These are phyloP conservation scores for Spea hammondii DNA, from an alignment of 2,797 vertebrate genomes.

Conservation along the genomic window DNA sequence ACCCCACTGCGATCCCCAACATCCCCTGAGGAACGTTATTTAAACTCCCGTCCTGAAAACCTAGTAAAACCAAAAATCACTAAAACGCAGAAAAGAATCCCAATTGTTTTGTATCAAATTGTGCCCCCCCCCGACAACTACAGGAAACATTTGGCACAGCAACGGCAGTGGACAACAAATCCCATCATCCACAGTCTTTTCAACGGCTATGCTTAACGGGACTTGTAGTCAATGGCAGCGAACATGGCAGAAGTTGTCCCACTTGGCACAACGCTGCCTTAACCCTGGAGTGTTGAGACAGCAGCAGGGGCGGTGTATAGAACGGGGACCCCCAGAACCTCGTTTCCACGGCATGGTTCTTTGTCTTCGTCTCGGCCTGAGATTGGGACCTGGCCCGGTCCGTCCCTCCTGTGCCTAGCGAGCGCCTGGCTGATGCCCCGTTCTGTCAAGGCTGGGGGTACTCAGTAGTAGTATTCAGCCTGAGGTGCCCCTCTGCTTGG, in stretches of 20 bases:
- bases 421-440: too few species aligned
- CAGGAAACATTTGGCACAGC: not conserved
- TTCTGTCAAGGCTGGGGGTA: slow-evolving; percentile 12
- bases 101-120: slow-evolving; percentile 21
- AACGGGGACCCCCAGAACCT: not conserved
- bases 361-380: not conserved
- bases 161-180: not conserved
- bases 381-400: not conserved
- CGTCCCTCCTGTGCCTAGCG: not conserved
- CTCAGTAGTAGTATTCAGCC: slow-evolving; percentile 44
- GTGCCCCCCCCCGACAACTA: slow-evolving; percentile 1
- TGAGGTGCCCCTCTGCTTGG: slow-evolving; percentile 32
- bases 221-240: not conserved
- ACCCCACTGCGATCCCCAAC: slow-evolving; percentile 4
- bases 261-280: too few species aligned
- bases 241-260: too few species aligned
- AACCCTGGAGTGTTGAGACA: not conserved
- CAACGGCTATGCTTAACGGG: not conserved
- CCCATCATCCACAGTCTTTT: not conserved
- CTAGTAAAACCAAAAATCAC: not conserved
- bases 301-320: not conserved
- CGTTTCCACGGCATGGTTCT: not conserved
- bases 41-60: not conserved
- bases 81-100: not conserved
- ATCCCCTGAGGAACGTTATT: not conserved